Base-by-base conservation (phyloP, 1,140 invertebrate species). In the Lanistes nyassanus region DNA sequence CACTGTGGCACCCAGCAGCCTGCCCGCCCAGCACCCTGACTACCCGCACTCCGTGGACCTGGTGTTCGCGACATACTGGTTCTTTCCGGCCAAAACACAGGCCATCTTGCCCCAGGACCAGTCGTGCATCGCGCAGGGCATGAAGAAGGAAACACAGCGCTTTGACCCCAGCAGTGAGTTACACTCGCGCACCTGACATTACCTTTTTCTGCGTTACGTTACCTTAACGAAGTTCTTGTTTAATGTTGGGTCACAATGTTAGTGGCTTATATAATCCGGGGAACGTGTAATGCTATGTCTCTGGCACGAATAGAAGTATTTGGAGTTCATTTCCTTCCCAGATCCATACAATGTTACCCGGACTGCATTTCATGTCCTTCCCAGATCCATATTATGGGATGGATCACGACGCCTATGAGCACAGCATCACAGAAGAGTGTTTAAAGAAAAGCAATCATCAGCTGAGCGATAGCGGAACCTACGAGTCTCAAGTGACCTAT, bases 11-110 rank as follows among this genome's bases (percentile, higher is more conserved):
- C 89, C 89, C 23, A 83, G 88, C n/a, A 81, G 87, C 1, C 71
- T 88, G n/a, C 65, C 79, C 36, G 11, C 56, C 0, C 70, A 78
- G 42, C 84, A 88, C 79, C 82, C 84, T 16, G 81, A 85, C 51
- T 85, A 82, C 64, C 84, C 82, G 53, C 79, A 87, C 73, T 86
- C 85, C 21, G 89, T 91, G 65, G 91, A 92, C 76, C 72, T 91
- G 13, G 77, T 92, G 37, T 91, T 91, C 82, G 91, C 90, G 47
- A 91, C 91, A 9, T 91, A 91, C 79, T 91, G 91, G 90, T 91
- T 91, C 82, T 91, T 88, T 74, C 90, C 91, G 0, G 84, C 89
- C 0, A 87, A 90, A 74, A 89, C 90, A 37, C 79, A 87, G 73
- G 84, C 86, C 21, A 86, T 91, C 64, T 76, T 90, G 53, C 86